Evolutionary conservation across 2,888 invertebrate species (phyloP), one percentile per base, ranked within the genome.

Genomic region (Ochropleura plecta): DNA sequence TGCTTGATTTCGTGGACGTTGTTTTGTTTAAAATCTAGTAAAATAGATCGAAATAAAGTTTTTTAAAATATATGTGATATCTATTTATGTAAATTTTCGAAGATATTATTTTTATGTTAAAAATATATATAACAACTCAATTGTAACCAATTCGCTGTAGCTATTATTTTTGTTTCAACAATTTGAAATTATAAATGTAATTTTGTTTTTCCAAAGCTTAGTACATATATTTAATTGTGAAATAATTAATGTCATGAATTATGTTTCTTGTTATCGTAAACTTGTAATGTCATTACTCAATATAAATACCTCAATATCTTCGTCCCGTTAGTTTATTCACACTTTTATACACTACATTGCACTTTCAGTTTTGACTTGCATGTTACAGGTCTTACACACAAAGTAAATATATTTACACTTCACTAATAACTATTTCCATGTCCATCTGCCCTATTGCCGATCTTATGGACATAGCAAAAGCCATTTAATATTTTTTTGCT

Each of bases 21-120:
- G 30, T 64, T 14, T 30, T 74, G 16, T 64, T 73, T 14, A 49
- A 64, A 16, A 73, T 70, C 40, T 73, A 70, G n/a, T 30, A n/a
- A 0, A n/a, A n/a, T 63, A 4, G 2, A 18, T 44, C 8, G 12
- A 30, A 44, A 64, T 53, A 14, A 9, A 5, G 12, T 5, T n/a
- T 14, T 5, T 5, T 18, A 42, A 46, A 0, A 42, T 42, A 8
- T 40, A 14, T 7, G 16, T 64, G 3, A 2, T 70, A 44, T 46
- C 16, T 48, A 18, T 30, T 7, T 46, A 46, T 46, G 46, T 20
- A n/a, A 16, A 6, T 48, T 44, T 20, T 16, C 30, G 1, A 30
- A 30, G 30, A 30, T 30, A 2, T 30, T 30, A 2, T 30, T 30
- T 30, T 30, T 30, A 3, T 30, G 30, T 30, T 30, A 55, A 2